Conservation (phyloP, 2,888 invertebrate genomes). For the Drosophila hamatofila region DNA sequence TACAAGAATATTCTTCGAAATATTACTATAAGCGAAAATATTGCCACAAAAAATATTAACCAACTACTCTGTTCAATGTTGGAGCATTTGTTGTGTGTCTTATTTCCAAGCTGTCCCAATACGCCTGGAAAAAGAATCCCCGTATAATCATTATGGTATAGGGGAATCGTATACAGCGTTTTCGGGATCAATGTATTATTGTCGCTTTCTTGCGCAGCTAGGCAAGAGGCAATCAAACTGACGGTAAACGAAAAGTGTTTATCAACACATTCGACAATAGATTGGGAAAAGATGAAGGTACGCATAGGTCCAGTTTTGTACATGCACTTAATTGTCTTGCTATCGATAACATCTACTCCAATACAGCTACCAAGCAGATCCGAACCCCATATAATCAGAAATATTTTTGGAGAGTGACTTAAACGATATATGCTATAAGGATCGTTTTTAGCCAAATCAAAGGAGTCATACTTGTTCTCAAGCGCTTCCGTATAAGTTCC, state of each 20-base stretch:
- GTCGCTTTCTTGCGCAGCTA: background rate
- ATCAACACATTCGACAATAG: constrained; percentile 12
- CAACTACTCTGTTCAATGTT: constrained; percentile 1
- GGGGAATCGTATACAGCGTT: no score
- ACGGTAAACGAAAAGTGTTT: constrained; percentile 28
- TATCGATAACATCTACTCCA: background rate
- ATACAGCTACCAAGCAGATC: background rate
- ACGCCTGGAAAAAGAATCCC: background rate
- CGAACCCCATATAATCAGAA: constrained; percentile 21
- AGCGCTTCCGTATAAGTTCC: constrained; percentile 27
- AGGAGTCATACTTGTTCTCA: background rate
- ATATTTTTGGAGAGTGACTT: background rate
- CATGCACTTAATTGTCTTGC: constrained; percentile 9
- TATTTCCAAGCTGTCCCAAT: background rate
- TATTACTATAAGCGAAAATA: constrained; percentile 6
- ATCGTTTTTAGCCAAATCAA: background rate
- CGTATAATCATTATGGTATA: background rate
- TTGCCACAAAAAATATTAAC: constrained; percentile 14
- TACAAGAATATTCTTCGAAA: constrained; percentile 14
- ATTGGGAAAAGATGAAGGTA: background rate
- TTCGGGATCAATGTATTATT: background rate
- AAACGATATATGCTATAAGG: constrained; percentile 22
- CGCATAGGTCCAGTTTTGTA: background rate
- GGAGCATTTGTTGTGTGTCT: background rate
- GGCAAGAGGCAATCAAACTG: background rate